Evolutionary conservation across 2,797 vertebrate species (phyloP), one percentile per base, ranked within the genome.

Genomic region (Phrynocephalus vlangalii): DNA sequence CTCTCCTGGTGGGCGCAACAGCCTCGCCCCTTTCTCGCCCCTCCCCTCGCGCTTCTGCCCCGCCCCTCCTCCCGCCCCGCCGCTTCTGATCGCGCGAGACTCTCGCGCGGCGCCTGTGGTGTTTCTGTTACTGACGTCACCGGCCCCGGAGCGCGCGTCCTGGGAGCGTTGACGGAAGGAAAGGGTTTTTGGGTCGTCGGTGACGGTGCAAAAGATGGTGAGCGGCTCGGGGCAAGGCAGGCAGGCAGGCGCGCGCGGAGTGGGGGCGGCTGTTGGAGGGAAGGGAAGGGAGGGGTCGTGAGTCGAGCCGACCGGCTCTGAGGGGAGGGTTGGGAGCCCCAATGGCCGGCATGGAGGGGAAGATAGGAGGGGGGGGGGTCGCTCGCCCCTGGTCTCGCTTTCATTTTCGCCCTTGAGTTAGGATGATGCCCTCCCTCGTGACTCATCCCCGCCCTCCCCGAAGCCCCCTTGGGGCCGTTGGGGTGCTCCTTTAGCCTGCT

Each of bases 181-280:
- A 85, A 79, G 16, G 13, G 38, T 44, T 44, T 44, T 44, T 44
- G 3, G 38, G 30, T 10, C 11, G 78, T 13, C 1, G 48, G 87
- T 88, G 87, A 88, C 87, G 28, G 30, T 70, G 87, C 87, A 88
- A 85, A 56, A 88, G 83, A 88, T 88, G 87, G 87, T 88, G 67
- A 88, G 87, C 6, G 60, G n/a, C 20, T 1, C 67, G 33, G 16
- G 38, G 38, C 38, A 44, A 44, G 38, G 38, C 28, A 11, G 11
- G 30, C 18, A 11, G n/a, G 1, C 6, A 52, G 56, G 71, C 24
- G 8, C 11, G 48, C 56, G 44, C 67, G 63, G 83, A 16, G 2
- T n/a, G 89, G 90, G 38, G 16, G 48, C 15, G 16, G 20, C 60
- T 44, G 38, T 44, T 44, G 38, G 38, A 44, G 38, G 38, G 38